Evolutionary conservation across 2,113 vertebrate genomes (phyloP), one percentile per base, ranked within the genome.

Genomic region (Condylura cristata): DNA sequence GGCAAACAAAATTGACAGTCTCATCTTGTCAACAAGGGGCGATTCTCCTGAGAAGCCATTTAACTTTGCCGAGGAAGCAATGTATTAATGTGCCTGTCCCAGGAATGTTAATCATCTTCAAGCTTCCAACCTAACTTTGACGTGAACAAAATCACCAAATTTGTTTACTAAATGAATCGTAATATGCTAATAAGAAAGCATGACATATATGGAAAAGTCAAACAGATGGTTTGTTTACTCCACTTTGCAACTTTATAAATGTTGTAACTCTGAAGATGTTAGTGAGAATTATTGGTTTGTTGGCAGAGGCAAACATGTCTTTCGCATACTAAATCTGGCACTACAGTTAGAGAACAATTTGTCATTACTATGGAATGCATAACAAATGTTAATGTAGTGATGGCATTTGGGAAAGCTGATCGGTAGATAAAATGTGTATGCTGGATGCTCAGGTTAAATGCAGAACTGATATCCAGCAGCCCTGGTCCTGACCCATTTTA

Each of bases 1-100:
- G 98, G 98, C 99, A 99, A 99, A 99, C 98, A 99, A 99, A 99
- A 99, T 99, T 99, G 99, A 99, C 99, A 98, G 99, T 99, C 99
- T 99, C 99, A 98, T 99, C 98, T 99, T 99, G 98, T 99, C 99
- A 99, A 99, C 99, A 99, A 98, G 99, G 99, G 99, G 98, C 51
- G 97, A 98, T 98, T 99, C 99, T 99, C 99, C 85, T 81, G 99
- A 99, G 99, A 98, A 99, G 98, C 98, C 98, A 98, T 99, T 99
- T 99, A 99, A 98, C 98, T 99, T 98, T 99, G 99, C 98, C 99
- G 98, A 99, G 98, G 99, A 99, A 99, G 98, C 95, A 98, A 99
- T 98, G 98, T 97, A 98, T 98, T 99, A 99, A 98, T 98, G 98
- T 97, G 98, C 97, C 97, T 98, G 98, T 98, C 99, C 99, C 98